Conservation (phyloP, 2,888 invertebrate genomes). For the Phortica okadai region DNA sequence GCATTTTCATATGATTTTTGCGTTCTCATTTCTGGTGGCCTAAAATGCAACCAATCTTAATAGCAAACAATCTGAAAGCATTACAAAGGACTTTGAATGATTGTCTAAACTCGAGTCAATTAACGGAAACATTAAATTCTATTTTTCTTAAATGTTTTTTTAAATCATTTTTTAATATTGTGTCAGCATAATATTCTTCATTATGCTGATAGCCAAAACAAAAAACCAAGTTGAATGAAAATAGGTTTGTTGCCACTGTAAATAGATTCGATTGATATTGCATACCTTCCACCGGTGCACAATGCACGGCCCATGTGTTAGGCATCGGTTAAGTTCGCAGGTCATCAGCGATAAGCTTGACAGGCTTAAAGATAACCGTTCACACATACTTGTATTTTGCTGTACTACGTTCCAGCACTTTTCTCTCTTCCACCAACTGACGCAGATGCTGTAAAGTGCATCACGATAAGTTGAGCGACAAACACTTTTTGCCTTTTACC, state of each 20-base stretch:
- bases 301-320: background rate
- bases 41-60: no score
- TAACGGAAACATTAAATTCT: no score
- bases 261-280: background rate
- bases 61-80: no score
- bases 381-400: background rate
- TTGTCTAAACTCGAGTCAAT: no score
- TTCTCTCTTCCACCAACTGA: background rate
- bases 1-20: background rate
- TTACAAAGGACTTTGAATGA: no score
- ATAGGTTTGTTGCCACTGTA: background rate
- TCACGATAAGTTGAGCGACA: constrained; percentile 10
- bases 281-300: background rate
- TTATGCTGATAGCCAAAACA: no score
- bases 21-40: background rate
- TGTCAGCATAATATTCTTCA: no score
- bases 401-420: background rate
- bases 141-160: no score
- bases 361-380: background rate
- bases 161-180: no score
- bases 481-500: constrained; percentile 11
- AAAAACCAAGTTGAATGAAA: background rate
- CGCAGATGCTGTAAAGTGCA: background rate
- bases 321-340: background rate
- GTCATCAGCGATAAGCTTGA: constrained; percentile 23